Conservation (phyloP, 2,888 invertebrate genomes). For the Cantharis lateralis region DNA sequence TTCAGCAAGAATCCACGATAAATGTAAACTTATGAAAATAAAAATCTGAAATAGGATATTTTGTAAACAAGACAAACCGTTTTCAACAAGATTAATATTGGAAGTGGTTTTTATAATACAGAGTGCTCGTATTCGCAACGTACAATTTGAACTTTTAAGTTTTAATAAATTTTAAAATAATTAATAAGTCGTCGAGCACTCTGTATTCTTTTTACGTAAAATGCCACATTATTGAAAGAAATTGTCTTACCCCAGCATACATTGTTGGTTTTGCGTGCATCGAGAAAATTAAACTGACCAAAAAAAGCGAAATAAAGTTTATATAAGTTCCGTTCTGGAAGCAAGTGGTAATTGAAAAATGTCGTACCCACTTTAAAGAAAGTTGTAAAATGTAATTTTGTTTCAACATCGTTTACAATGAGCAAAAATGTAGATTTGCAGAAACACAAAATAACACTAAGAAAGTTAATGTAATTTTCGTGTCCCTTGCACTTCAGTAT, state of each 20-base stretch:
- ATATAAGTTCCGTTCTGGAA: not conserved
- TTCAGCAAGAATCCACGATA: not conserved
- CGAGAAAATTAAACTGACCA: not conserved
- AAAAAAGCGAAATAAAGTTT: not conserved
- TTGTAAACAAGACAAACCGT: not conserved
- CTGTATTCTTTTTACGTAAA: no score
- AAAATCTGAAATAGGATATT: not conserved
- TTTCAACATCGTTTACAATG: conserved; percentile 1
- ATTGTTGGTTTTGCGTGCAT: not conserved
- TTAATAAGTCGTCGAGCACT: no score
- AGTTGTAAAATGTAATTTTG: conserved; percentile 1
- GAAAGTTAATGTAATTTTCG: not conserved
- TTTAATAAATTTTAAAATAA: no score
- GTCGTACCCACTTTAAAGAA: conserved; percentile 11
- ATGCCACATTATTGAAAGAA: no score
- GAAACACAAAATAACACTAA: not conserved
- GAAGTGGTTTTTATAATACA: not conserved
- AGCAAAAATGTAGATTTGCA: not conserved
- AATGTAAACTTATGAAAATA: not conserved
- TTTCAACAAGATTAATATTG: not conserved
- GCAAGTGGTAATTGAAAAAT: conserved; percentile 14
- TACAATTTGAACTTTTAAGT: no score
- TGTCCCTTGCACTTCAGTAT: not conserved
- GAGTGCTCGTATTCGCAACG: not conserved
- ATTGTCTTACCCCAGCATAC: not conserved